These are phyloP conservation scores for Dromaius novaehollandiae DNA, from an alignment of 2,113 vertebrate genomes.

Conservation along the genomic window DNA sequence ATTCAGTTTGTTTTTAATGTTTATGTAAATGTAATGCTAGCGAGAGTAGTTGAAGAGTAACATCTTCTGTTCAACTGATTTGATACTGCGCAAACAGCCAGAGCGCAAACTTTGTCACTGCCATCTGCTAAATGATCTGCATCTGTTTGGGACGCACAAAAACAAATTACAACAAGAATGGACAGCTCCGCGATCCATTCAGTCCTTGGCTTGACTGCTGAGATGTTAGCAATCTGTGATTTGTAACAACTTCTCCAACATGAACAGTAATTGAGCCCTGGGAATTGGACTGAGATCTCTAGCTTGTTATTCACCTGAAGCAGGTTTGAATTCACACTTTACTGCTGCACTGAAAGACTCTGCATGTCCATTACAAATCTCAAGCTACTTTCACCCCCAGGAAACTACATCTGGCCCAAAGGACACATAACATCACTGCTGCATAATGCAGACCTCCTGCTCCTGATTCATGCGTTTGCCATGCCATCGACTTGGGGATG, in stretches of 20 bases:
- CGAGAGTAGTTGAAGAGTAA: neutral
- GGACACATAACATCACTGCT: neutral
- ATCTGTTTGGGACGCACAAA: neutral
- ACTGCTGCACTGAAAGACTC: too few relatives aligned
- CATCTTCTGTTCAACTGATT: neutral
- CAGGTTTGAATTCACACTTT: too few relatives aligned
- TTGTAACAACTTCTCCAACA: neutral
- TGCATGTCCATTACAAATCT: too few relatives aligned
- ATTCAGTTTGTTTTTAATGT: neutral
- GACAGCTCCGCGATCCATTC: neutral
- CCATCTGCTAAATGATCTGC: neutral
- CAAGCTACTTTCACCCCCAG: too few relatives aligned
- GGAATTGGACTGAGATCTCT: too few relatives aligned
- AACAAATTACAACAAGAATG: neutral
- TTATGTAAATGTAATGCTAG: neutral
- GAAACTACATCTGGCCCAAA: too few relatives aligned
- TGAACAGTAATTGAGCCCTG: neutral
- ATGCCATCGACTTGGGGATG: neutral
- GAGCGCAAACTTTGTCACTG: neutral
- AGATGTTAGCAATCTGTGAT: neutral
- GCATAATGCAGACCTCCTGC: neutral
- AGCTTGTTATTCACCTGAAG: too few relatives aligned
- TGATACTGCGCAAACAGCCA: neutral
- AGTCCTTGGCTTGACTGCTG: constrained; percentile 1
- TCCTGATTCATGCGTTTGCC: neutral